Conservation (phyloP, 2,113 vertebrate species). For the Alces alces region DNA sequence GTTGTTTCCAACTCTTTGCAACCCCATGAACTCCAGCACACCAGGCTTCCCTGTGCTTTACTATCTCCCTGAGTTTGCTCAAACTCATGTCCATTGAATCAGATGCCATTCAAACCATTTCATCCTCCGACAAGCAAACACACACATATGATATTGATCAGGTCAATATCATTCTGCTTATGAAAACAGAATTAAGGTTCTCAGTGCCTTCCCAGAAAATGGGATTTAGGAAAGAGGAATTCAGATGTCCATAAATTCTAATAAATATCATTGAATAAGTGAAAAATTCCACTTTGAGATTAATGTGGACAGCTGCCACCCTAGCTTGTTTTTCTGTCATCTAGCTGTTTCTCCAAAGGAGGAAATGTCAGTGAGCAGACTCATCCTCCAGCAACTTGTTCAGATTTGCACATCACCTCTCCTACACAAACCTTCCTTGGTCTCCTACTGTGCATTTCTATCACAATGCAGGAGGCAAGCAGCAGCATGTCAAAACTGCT, state of each 20-base stretch:
- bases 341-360: neutral
- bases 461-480: neutral
- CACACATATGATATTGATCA: neutral
- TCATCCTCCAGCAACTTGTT: neutral
- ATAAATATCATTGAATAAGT: neutral
- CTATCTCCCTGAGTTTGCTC: neutral
- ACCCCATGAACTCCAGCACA: neutral
- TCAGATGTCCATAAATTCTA: neutral
- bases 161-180: neutral
- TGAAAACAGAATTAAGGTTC: neutral
- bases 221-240: neutral
- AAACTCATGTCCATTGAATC: neutral
- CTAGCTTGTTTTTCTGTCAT: neutral
- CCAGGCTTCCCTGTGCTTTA: neutral
- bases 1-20: neutral
- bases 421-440: neutral
- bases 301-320: neutral
- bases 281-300: neutral
- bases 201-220: neutral
- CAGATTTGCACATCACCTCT: neutral
- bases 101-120: neutral
- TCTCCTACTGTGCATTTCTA: neutral
- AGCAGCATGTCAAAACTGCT: neutral
- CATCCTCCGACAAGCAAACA: neutral
- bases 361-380: neutral